phyloP scores from a whole-genome alignment of 1,140 invertebrate genomes.

The Zaprionus camerounensis region DNA sequence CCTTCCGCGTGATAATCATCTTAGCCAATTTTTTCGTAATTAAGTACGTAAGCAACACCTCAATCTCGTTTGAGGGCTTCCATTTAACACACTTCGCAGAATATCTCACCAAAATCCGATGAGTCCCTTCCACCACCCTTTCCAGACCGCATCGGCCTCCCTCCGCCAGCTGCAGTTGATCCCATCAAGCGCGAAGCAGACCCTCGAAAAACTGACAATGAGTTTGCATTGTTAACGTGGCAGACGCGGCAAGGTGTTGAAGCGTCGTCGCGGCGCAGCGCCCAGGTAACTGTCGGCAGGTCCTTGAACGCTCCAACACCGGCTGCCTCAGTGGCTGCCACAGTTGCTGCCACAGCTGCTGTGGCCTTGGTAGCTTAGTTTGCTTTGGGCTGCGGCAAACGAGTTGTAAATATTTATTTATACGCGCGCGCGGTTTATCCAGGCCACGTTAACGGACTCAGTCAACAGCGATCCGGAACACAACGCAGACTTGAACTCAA shows the following conservation, averaged over 20 bases:
- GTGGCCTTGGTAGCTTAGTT: constrained; percentile 49
- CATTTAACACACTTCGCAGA: constrained; percentile 7
- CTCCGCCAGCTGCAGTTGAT: constrained; percentile 31
- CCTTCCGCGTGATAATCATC: constrained; percentile 1
- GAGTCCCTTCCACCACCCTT: background rate
- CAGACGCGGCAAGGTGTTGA: constrained; percentile 61
- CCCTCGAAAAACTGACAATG: constrained; percentile 70
- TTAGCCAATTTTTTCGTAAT: constrained; percentile 18
- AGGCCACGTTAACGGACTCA: constrained; percentile 66
- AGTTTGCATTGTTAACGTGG: constrained; percentile 77
- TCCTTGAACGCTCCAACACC: constrained; percentile 75
- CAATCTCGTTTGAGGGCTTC: background rate
- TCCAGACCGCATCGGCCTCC: background rate
- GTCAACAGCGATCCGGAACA: constrained; percentile 35
- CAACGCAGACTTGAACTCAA: background rate
- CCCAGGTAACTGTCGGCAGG: constrained; percentile 47
- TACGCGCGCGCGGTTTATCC: constrained; percentile 73
- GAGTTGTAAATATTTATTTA: constrained; percentile 83
- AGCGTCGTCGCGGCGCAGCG: constrained; percentile 50
- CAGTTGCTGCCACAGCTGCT: constrained; percentile 21
- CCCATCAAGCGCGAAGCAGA: constrained; percentile 26
- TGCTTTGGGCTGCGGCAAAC: constrained; percentile 79
- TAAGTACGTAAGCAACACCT: constrained; percentile 34
- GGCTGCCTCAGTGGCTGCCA: constrained; percentile 33
- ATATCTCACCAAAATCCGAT: background rate